A percentile compares a stretch with the other conserved stretches of the same genome.
Evolutionary conservation across 2,113 vertebrate genomes (phyloP).

Genomic region (Morphnarchus princeps): DNA sequence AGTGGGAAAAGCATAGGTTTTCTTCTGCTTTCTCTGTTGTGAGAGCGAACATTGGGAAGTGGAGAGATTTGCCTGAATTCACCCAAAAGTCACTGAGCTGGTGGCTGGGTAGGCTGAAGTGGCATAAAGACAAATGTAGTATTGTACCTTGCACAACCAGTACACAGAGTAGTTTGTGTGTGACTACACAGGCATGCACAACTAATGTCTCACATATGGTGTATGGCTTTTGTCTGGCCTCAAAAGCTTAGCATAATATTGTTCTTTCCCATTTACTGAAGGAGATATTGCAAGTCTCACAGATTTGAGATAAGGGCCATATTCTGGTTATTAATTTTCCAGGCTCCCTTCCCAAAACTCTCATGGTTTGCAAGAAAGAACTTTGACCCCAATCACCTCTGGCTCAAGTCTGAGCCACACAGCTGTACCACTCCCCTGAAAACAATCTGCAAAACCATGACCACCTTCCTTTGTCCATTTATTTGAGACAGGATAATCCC

Average conservation of each 20-base stretch:
- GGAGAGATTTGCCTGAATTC: background rate
- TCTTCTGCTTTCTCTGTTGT: background rate
- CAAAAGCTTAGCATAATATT: background rate
- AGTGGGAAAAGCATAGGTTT: background rate
- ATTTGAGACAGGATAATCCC: background rate
- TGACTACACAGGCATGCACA: background rate
- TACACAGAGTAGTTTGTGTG: background rate
- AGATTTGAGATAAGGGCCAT: slow-evolving; percentile 4
- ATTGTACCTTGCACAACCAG: background rate
- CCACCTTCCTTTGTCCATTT: background rate
- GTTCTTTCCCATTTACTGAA: background rate
- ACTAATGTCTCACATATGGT: background rate
- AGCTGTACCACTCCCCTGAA: background rate
- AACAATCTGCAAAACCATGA: background rate
- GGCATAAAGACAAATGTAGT: background rate
- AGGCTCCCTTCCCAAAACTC: background rate
- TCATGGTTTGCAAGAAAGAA: background rate
- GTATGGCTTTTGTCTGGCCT: background rate
- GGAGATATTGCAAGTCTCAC: background rate
- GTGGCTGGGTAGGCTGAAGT: background rate
- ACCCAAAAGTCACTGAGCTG: background rate
- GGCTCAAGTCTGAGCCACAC: background rate
- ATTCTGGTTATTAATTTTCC: background rate
- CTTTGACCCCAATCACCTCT: background rate
- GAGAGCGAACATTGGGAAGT: background rate